Evolutionary conservation across 2,113 vertebrate species (phyloP).

Genomic region (Dicerorhinus sumatrensis): DNA sequence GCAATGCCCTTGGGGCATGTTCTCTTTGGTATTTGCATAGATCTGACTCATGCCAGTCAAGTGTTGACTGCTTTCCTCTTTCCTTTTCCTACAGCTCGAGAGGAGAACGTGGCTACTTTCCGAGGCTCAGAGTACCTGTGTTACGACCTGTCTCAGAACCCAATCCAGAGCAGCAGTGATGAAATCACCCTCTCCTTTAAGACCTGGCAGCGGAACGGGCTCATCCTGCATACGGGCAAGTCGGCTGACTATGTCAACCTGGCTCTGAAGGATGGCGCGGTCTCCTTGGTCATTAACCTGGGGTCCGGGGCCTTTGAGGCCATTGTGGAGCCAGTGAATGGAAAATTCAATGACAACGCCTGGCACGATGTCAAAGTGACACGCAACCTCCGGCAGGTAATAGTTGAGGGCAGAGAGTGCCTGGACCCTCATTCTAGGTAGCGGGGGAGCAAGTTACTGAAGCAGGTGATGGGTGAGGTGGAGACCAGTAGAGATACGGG

Average conservation of each 20-base stretch:
- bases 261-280: conserved; percentile 97
- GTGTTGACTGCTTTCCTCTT: conserved; percentile 58
- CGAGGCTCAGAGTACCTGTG: conserved; percentile 98
- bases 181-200: conserved; percentile 99
- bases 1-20: not conserved
- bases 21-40: not conserved
- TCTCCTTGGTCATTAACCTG: conserved; percentile 98
- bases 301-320: conserved; percentile 99
- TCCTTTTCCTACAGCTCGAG: conserved; percentile 89
- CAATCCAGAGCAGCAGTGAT: conserved; percentile 99
- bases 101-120: conserved; percentile 98
- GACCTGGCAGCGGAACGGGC: conserved; percentile 98
- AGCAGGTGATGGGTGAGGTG: not conserved
- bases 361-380: conserved; percentile 99
- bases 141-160: conserved; percentile 98
- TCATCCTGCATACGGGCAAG: conserved; percentile 99
- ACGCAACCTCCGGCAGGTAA: conserved; percentile 99
- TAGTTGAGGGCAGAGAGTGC: conserved; percentile 83
- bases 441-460: not conserved
- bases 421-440: not conserved
- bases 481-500: not conserved
- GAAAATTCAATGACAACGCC: conserved; percentile 99
- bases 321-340: conserved; percentile 98
- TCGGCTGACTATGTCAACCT: conserved; percentile 99
- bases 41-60: not conserved